Conservation (phyloP, 2,797 vertebrate genomes). For the Anabas testudineus region DNA sequence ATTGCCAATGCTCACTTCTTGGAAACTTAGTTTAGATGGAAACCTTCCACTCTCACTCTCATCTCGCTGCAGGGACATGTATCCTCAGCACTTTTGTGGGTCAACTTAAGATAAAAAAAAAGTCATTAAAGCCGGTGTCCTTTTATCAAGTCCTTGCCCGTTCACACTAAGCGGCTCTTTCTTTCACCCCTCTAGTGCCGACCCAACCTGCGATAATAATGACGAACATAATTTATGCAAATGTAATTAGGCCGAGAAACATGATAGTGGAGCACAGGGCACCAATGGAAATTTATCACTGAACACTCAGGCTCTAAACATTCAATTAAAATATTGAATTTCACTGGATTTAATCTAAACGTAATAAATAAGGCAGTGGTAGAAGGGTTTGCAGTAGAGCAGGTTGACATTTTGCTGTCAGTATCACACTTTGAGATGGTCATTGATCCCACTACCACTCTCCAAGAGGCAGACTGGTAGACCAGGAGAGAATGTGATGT, state of each 20-base stretch:
- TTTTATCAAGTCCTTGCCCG: conserved; percentile 45
- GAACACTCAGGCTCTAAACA: conserved; percentile 95
- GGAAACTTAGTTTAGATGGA: conserved; percentile 41
- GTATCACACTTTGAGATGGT: conserved; percentile 56
- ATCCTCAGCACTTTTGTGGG: conserved; percentile 49
- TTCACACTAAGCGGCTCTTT: conserved; percentile 46
- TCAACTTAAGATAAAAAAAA: conserved; percentile 25
- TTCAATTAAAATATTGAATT: conserved; percentile 99
- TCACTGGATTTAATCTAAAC: conserved; percentile 97
- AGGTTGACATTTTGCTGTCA: conserved; percentile 63
- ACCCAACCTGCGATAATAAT: conserved; percentile 91
- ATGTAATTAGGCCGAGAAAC: conserved; percentile 98
- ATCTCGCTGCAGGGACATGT: conserved; percentile 14
- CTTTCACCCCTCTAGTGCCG: conserved; percentile 80
- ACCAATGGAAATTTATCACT: conserved; percentile 96
- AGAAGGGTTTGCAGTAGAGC: conserved; percentile 75
- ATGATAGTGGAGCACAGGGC: conserved; percentile 90
- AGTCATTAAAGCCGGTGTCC: conserved; percentile 31
- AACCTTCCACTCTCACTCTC: conserved; percentile 43
- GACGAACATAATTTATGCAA: conserved; percentile 98
- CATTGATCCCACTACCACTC: conserved; percentile 55
- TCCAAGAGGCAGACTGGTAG: conserved; percentile 27
- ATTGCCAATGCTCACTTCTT: conserved; percentile 24
- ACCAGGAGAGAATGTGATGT: conserved; percentile 45
- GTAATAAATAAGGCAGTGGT: conserved; percentile 95